Evolutionary conservation across 2,113 vertebrate genomes (phyloP).

Genomic region (Stigmatopora argus): DNA sequence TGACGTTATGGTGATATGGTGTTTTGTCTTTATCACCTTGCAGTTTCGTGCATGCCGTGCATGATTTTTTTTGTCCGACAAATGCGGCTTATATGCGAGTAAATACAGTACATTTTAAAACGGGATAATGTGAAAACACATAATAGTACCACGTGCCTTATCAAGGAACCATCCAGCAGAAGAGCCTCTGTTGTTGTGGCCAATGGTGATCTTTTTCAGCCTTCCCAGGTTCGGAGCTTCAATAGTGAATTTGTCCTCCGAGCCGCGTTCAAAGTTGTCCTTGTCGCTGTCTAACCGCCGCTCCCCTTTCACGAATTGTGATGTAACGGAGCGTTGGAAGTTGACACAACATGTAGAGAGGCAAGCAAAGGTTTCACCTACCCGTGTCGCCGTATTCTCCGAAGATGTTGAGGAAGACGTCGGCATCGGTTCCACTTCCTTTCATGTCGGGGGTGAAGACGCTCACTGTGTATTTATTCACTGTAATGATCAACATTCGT

Average conservation of each 20-base stretch:
- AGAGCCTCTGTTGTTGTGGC: slow-evolving; percentile 90
- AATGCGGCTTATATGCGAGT: too few relatives aligned
- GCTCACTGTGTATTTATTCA: slow-evolving; percentile 90
- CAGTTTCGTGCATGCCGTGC: too few relatives aligned
- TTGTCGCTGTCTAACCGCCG: slow-evolving; percentile 88
- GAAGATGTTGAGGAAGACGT: slow-evolving; percentile 93
- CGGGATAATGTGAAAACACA: background rate
- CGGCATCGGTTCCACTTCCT: slow-evolving; percentile 92
- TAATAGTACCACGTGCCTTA: slow-evolving; percentile 65
- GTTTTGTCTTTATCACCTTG: too few relatives aligned
- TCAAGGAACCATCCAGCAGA: slow-evolving; percentile 94
- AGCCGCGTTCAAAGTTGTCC: slow-evolving; percentile 91
- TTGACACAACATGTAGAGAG: background rate
- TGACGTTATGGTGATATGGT: too few relatives aligned
- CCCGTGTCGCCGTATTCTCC: slow-evolving; percentile 95
- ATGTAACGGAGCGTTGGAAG: too few relatives aligned
- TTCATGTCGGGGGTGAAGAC: slow-evolving; percentile 90
- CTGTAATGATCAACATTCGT: slow-evolving; percentile 61
- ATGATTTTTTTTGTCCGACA: too few relatives aligned
- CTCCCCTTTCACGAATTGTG: slow-evolving; percentile 70
- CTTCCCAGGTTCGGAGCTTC: slow-evolving; percentile 87
- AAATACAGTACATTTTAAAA: too few relatives aligned
- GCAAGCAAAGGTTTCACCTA: slow-evolving; percentile 30
- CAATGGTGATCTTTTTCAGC: slow-evolving; percentile 87
- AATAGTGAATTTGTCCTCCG: slow-evolving; percentile 91